These are phyloP conservation scores for Rhopalosiphum nymphaeae DNA, from an alignment of 2,888 invertebrate genomes.

Conservation along the genomic window DNA sequence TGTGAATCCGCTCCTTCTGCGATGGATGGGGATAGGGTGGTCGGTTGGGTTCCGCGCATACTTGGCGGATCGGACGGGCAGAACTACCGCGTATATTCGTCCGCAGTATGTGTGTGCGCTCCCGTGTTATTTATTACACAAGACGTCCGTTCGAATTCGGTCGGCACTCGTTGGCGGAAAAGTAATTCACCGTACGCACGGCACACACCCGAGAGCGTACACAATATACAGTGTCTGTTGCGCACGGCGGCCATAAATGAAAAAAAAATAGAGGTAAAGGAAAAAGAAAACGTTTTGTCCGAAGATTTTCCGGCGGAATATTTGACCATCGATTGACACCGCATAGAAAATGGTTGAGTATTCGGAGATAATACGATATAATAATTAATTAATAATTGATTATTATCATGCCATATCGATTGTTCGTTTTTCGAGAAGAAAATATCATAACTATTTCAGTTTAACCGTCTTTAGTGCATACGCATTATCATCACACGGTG, in stretches of 20 bases:
- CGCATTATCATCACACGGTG: neutral
- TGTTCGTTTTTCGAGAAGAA: neutral
- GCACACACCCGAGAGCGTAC: neutral
- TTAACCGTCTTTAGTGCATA: neutral
- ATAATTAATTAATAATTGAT: too few relatives aligned
- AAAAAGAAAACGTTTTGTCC: neutral
- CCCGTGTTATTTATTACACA: constrained; percentile 33
- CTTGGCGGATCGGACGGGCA: neutral
- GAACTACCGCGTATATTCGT: neutral
- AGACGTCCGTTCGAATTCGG: neutral
- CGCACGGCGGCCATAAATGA: neutral
- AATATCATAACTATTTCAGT: neutral
- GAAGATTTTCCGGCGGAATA: neutral
- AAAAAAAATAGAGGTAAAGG: neutral
- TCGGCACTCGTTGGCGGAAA: neutral
- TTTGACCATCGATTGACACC: neutral
- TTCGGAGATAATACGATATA: neutral
- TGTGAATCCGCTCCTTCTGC: neutral
- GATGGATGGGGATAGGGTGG: neutral
- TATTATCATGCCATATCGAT: neutral
- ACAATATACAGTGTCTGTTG: neutral
- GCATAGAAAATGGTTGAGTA: neutral
- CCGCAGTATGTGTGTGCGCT: neutral
- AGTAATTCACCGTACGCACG: constrained; percentile 5
- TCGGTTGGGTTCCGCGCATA: neutral